A percentile compares a stretch with the other conserved stretches of the same genome.
Evolutionary conservation across 2,888 invertebrate species (phyloP).

Genomic region (Lysandra coridon): DNA sequence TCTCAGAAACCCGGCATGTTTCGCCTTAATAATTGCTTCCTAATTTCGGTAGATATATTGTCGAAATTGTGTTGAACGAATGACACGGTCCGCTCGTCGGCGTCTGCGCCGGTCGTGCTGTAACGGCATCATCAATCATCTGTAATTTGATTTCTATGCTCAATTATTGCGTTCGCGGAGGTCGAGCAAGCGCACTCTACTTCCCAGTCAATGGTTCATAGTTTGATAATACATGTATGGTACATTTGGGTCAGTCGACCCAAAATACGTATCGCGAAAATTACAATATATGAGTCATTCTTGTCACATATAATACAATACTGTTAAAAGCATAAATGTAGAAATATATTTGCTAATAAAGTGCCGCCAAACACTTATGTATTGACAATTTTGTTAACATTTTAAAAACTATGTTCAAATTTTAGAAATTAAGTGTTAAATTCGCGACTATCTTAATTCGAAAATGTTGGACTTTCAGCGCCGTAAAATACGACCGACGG

Average conservation of each 20-base stretch:
- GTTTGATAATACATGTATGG: constrained; percentile 46
- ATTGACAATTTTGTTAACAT: constrained; percentile 28
- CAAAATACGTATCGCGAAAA: constrained; percentile 17
- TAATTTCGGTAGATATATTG: constrained; percentile 50
- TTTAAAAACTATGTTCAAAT: background rate
- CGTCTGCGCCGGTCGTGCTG: constrained; percentile 74
- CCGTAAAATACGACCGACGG: constrained; percentile 13
- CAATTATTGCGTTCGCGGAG: constrained; percentile 79
- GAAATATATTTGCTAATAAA: background rate
- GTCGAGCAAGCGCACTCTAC: constrained; percentile 64
- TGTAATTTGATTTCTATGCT: constrained; percentile 81
- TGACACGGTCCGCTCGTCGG: constrained; percentile 69
- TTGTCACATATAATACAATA: background rate
- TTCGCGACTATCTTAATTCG: background rate
- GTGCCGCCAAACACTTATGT: background rate
- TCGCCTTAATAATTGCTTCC: constrained; percentile 4
- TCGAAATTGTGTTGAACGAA: constrained; percentile 72
- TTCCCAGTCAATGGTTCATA: constrained; percentile 55
- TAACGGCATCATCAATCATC: constrained; percentile 80
- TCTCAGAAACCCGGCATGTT: background rate
- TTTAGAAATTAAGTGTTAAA: background rate
- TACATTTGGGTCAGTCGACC: constrained; percentile 40
- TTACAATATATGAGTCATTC: background rate
- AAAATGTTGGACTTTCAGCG: constrained; percentile 23
- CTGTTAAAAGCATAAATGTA: background rate